Evolutionary conservation across 2,888 invertebrate genomes (phyloP), one percentile per base, ranked within the genome.

Genomic region (Dasypolia templi): DNA sequence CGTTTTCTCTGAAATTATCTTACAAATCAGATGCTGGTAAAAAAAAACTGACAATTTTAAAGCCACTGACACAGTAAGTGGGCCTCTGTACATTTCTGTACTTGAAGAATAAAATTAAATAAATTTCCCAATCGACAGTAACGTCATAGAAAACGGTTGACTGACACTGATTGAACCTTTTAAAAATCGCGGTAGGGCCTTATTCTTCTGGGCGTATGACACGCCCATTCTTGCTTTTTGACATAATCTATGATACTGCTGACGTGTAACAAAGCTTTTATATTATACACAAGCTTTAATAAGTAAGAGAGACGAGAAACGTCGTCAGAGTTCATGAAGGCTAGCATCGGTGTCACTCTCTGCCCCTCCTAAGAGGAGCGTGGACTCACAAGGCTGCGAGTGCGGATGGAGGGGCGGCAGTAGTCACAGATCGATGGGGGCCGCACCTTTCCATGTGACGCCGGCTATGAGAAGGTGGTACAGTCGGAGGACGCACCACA

Each of bases 401-500:
- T 86, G 86, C 62, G 90, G 88, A 79, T 90, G 88, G 84, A 90
- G 90, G 75, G 93, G 92, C 77, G 93, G 94, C 89, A 96, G 92
- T 93, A 96, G 96, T 96, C 96, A 96, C 96, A 96, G 96, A 86
- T 96, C 96, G 86, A 96, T 96, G 29, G 96, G 91, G 44, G 97
- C 98, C 0, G 98, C 97, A 44, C 97, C 98, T 86, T 97, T 98
- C 98, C 98, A 98, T 87, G 97, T 97, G 82, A 98, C 97, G 55
- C 98, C 98, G 19, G 97, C 97, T 53, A 97, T 97, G 56, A 98
- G 96, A 46, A 98, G 95, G 90, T 98, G 97, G 93, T 97, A 98
- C 89, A 97, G 97, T 65, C 97, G 96, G 87, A 98, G 96, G 46
- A 98, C 97, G 80, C 97, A 97, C 95, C 97, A 97, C 92, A 98